Percentiles rank a stretch among this genome's conserved stretches.
phyloP scores from a whole-genome alignment of 2,113 vertebrate species.

The Corynorhinus townsendii region DNA sequence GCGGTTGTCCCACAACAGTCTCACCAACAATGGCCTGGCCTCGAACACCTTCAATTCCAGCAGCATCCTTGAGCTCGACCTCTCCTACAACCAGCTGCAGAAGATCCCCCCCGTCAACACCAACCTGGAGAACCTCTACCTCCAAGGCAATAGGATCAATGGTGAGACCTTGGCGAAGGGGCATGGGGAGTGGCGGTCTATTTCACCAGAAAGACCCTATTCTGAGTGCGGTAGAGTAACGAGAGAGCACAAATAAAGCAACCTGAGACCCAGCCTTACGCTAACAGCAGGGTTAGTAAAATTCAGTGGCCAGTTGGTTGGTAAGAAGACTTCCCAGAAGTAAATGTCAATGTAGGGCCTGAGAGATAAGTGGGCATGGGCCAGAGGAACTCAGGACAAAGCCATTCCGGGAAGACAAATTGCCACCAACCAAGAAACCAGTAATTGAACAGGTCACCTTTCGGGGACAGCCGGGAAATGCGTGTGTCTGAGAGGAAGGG shows the following conservation, averaged over 20 bases:
- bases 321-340: background rate
- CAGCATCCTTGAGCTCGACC: slow-evolving; percentile 93
- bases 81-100: slow-evolving; percentile 95
- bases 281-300: background rate
- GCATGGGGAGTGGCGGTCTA: background rate
- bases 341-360: background rate
- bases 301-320: background rate
- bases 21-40: slow-evolving; percentile 91
- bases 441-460: background rate
- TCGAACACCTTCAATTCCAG: slow-evolving; percentile 92
- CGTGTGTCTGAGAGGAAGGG: background rate
- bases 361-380: background rate
- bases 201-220: background rate
- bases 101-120: slow-evolving; percentile 91
- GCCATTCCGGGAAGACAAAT: background rate
- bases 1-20: slow-evolving; percentile 90
- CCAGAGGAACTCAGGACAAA: background rate
- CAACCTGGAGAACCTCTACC: slow-evolving; percentile 93
- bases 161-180: slow-evolving; percentile 79
- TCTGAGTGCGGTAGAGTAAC: background rate
- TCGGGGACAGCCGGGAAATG: background rate
- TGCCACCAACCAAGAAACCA: background rate
- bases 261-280: too few relatives aligned
- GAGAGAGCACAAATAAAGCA: background rate
- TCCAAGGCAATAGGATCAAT: slow-evolving; percentile 95